Percentiles rank a stretch among this genome's conserved stretches.
Conservation (phyloP, 2,888 invertebrate species). For the Uloborus plumipes region DNA sequence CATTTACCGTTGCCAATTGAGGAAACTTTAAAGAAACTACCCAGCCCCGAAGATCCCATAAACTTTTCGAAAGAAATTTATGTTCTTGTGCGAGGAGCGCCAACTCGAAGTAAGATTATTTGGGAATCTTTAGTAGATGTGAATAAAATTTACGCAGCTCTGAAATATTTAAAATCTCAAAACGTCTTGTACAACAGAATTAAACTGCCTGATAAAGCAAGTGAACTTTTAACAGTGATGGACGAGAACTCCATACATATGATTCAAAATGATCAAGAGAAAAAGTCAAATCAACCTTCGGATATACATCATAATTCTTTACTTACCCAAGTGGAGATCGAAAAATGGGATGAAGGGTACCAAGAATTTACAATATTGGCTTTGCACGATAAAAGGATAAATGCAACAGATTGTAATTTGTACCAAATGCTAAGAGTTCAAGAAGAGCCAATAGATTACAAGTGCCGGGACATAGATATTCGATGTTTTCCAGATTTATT, state of each 20-base stretch:
- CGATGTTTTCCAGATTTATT: constrained; percentile 2
- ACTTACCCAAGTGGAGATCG: background rate
- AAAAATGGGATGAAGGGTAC: background rate
- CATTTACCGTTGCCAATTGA: background rate
- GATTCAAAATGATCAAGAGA: background rate
- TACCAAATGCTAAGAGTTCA: constrained; percentile 10
- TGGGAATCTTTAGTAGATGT: constrained; percentile 9
- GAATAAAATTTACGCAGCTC: background rate
- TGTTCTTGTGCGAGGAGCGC: background rate
- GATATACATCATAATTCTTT: background rate
- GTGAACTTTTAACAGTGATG: background rate
- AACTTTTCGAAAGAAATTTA: background rate
- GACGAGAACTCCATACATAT: background rate
- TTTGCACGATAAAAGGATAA: background rate
- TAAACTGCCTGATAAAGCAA: background rate
- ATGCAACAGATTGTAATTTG: background rate
- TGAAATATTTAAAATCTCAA: background rate
- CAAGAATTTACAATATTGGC: constrained; percentile 4
- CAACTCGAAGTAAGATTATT: background rate
- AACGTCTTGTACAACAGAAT: background rate
- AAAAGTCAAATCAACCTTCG: background rate
- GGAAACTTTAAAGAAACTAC: background rate
- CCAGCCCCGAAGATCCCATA: background rate
- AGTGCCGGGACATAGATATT: background rate
- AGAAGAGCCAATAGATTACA: background rate